phyloP scores from a whole-genome alignment of 2,888 invertebrate species.

The Noctuana brunneofusca region DNA sequence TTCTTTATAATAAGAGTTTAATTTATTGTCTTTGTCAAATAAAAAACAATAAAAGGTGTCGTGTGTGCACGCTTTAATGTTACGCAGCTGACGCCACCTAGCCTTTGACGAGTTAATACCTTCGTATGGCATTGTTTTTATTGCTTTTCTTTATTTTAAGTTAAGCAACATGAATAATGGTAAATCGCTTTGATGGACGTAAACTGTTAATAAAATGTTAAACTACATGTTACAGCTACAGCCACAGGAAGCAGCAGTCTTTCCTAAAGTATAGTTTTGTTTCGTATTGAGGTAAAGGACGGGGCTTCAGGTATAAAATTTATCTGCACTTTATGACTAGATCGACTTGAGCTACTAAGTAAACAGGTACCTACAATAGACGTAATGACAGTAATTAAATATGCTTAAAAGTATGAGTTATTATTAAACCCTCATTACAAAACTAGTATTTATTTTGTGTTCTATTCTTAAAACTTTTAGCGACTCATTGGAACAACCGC shows the following conservation, averaged over 20 bases:
- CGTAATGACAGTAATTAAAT: no score
- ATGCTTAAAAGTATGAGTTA: no score
- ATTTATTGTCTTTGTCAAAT: slow-evolving; percentile 5
- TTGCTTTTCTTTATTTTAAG: slow-evolving; percentile 31
- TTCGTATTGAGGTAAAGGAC: no score
- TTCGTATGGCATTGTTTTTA: slow-evolving; percentile 30
- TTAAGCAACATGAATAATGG: slow-evolving; percentile 17
- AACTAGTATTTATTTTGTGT: no score
- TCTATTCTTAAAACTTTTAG: no score
- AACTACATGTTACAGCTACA: not conserved
- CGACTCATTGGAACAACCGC: no score
- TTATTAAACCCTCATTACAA: no score
- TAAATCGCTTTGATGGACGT: not conserved
- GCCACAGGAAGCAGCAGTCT: not conserved
- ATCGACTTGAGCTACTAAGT: no score
- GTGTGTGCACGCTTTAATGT: slow-evolving; percentile 49
- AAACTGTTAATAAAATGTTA: not conserved
- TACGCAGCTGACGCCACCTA: slow-evolving; percentile 54
- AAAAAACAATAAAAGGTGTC: slow-evolving; percentile 46
- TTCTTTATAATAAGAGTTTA: not conserved
- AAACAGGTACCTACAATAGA: not conserved
- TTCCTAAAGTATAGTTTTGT: not conserved
- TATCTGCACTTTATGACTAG: not conserved
- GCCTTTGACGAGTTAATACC: slow-evolving; percentile 29
- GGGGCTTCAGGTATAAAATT: not conserved